Base-by-base conservation (phyloP, 2,797 vertebrate species). In the Thunnus albacares region DNA sequence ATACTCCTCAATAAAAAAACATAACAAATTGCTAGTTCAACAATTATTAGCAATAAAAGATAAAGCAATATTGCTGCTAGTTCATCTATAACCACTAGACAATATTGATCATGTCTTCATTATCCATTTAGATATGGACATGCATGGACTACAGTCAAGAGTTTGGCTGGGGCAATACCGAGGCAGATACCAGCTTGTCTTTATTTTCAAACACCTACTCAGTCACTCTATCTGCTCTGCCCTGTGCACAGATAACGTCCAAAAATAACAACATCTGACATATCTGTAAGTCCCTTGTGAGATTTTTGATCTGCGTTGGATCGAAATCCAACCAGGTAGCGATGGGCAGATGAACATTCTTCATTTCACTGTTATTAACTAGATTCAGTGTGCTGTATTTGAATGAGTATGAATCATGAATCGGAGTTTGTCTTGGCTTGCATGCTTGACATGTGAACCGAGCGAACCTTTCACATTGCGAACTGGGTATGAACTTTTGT, bases 261-360 rank as follows among this genome's bases (percentile, higher is more conserved):
- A 85, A 79, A 83, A 89, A 86, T 73, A 87, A 75, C 79, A 82
- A 56, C 56, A 83, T 78, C 69, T 62, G 26, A 86, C 71, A 82
- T 72, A 78, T 69, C 55, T 69, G 49, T 22, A 41, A 70, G 75
- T 77, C 49, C n/a, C 28, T 33, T 53, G 71, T 75, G 76, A 75
- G 70, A 72, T 72, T 68, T 84, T 65, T 79, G 64, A 86, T 80
- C 57, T 70, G 73, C 13, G 17, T 22, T 75, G 38, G 64, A 77
- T 49, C 80, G 69, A 83, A 87, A 79, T 26, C 52, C 35, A 71
- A 77, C 47, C 63, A 73, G 70, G 71, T 61, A 67, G 65, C 0
- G 8, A 78, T 51, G 70, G 80, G 60, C 62, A 73, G 56, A 66
- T 26, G 76, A 75, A 66, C 78, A 69, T 58, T 83, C 81, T 81